Percentiles rank a stretch among this genome's conserved stretches.
phyloP scores from a whole-genome alignment of 2,888 invertebrate genomes.

The Congeria kusceri region DNA sequence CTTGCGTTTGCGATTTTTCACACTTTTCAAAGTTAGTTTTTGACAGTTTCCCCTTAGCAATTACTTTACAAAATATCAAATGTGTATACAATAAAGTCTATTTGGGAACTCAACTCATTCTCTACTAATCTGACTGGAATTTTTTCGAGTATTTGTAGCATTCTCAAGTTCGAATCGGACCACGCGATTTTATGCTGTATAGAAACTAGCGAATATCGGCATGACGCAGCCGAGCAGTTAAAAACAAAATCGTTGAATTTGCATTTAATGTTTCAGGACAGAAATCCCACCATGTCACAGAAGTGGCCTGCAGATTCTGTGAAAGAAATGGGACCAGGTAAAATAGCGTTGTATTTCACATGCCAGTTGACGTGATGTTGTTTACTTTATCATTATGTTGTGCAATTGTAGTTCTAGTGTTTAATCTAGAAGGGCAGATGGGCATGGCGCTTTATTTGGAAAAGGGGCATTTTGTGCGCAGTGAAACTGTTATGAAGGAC shows the following conservation, averaged over 20 bases:
- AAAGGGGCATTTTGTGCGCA: too few relatives aligned
- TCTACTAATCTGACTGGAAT: background rate
- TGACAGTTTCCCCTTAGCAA: background rate
- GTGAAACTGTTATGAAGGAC: too few relatives aligned
- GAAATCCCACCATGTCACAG: slow-evolving; percentile 66
- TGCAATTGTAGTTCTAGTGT: too few relatives aligned
- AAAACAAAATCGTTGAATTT: background rate
- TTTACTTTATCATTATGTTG: too few relatives aligned
- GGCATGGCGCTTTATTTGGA: too few relatives aligned
- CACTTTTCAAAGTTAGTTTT: slow-evolving; percentile 42
- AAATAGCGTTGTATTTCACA: background rate
- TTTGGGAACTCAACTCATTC: background rate
- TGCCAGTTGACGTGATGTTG: too few relatives aligned
- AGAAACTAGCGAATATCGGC: too few relatives aligned
- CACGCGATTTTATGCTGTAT: too few relatives aligned
- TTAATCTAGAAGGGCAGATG: too few relatives aligned
- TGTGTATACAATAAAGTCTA: background rate
- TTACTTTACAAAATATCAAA: background rate
- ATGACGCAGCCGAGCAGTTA: background rate
- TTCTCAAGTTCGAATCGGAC: too few relatives aligned
- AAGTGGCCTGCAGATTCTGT: slow-evolving; percentile 71
- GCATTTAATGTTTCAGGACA: slow-evolving; percentile 36
- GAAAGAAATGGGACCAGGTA: slow-evolving; percentile 71
- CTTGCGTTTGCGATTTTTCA: slow-evolving; percentile 58
- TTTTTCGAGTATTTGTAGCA: too few relatives aligned